Conservation (phyloP, 2,888 invertebrate species). For the Craniophora ligustri region DNA sequence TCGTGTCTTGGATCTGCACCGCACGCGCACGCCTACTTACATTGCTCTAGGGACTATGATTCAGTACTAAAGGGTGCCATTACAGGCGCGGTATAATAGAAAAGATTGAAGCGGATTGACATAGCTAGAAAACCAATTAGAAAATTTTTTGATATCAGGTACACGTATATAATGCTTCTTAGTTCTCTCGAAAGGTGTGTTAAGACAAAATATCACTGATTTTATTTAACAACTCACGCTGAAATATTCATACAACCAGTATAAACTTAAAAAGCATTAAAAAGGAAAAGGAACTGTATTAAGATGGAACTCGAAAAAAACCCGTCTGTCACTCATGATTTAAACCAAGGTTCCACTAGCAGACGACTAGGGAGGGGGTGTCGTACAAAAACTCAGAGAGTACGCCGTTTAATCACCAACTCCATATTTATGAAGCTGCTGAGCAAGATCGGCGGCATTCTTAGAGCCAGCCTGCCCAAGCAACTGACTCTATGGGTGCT, state of each 20-base stretch:
- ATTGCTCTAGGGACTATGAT: constrained; percentile 61
- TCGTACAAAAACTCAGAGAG: constrained; percentile 70
- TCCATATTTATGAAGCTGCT: constrained; percentile 83
- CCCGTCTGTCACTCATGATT: constrained; percentile 55
- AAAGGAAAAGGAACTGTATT: constrained; percentile 46
- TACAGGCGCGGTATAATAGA: constrained; percentile 52
- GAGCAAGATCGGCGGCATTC: constrained; percentile 79
- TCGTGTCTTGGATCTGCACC: constrained; percentile 55
- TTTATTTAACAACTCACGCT: constrained; percentile 32
- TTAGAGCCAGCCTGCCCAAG: constrained; percentile 64
- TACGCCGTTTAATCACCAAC: constrained; percentile 77
- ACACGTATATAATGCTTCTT: too few relatives aligned
- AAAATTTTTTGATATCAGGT: too few relatives aligned
- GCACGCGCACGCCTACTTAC: constrained; percentile 49
- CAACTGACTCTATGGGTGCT: constrained; percentile 52
- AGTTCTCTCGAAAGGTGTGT: too few relatives aligned
- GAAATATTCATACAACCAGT: constrained; percentile 35
- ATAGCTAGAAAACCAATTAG: background rate
- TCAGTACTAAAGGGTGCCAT: constrained; percentile 63
- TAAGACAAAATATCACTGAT: constrained; percentile 27
- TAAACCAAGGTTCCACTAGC: constrained; percentile 55
- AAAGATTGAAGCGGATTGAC: constrained; percentile 31
- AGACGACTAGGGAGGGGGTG: constrained; percentile 55
- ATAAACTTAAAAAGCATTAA: constrained; percentile 34
- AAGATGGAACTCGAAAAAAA: constrained; percentile 33